Conservation (phyloP, 1,140 invertebrate genomes). For the Asobara japonica region DNA sequence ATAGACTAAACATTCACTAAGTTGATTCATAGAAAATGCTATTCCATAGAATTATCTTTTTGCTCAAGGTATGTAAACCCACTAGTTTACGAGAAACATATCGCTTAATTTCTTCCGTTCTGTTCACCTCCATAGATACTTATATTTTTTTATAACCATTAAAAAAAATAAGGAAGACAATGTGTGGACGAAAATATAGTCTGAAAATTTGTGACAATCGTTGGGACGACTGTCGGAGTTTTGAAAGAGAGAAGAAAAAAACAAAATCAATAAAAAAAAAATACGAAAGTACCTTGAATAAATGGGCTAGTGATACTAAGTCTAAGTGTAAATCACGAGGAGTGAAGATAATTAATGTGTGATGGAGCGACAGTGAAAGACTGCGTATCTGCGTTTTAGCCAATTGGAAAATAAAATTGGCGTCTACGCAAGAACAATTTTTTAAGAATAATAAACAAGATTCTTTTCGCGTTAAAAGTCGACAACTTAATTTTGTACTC, state of each 20-base stretch:
- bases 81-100: neutral
- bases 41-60: neutral
- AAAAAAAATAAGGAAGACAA: constrained; percentile 11
- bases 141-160: neutral
- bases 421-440: constrained; percentile 8
- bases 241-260: neutral
- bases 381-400: constrained; percentile 31
- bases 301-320: constrained; percentile 39
- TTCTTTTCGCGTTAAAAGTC: constrained; percentile 26
- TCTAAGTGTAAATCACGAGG: constrained; percentile 23
- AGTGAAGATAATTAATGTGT: constrained; percentile 19
- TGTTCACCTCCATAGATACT: neutral
- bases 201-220: constrained; percentile 29
- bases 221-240: constrained; percentile 21
- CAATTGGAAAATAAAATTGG: neutral
- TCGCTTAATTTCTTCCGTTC: neutral
- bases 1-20: too few species aligned
- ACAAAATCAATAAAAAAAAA: neutral
- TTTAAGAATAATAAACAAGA: neutral
- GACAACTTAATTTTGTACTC: constrained; percentile 25
- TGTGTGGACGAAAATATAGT: neutral
- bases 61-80: neutral
- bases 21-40: too few species aligned
- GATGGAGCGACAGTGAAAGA: constrained; percentile 31
- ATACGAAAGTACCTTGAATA: constrained; percentile 40